Evolutionary conservation across 1,140 invertebrate species (phyloP).

Genomic region (Thaumetopoea pityocampa): DNA sequence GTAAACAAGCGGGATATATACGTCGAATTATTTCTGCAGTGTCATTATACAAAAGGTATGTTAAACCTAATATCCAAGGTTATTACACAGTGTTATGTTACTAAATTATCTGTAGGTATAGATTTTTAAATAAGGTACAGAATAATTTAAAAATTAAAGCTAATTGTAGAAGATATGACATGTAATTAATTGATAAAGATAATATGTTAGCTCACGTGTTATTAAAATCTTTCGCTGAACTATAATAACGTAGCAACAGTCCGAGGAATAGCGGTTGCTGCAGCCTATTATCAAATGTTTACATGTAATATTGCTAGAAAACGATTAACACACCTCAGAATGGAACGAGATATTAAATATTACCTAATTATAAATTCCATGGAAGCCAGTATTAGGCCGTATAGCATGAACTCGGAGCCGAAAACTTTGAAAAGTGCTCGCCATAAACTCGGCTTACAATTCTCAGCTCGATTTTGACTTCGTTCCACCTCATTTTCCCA

Average conservation of each 20-base stretch:
- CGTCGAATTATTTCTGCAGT: constrained; percentile 34
- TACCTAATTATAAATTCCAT: constrained; percentile 76
- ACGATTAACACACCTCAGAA: background rate
- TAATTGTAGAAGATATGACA: too few relatives aligned
- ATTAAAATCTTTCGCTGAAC: constrained; percentile 43
- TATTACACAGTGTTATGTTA: too few relatives aligned
- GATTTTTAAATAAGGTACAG: too few relatives aligned
- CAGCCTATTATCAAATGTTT: constrained; percentile 37
- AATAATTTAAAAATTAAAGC: too few relatives aligned
- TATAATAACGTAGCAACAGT: constrained; percentile 55
- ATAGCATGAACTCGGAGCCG: constrained; percentile 59
- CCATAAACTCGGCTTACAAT: constrained; percentile 60
- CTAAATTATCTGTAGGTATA: too few relatives aligned
- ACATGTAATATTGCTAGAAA: too few relatives aligned
- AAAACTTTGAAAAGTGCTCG: constrained; percentile 68
- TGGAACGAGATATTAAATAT: background rate
- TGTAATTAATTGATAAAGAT: too few relatives aligned
- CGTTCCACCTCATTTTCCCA: constrained; percentile 71
- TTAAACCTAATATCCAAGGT: background rate
- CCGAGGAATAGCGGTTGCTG: constrained; percentile 65
- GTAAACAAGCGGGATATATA: constrained; percentile 71
- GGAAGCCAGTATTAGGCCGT: constrained; percentile 70
- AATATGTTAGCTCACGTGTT: constrained; percentile 35
- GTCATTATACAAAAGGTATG: background rate
- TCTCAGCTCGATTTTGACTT: constrained; percentile 5